A percentile compares a stretch with the other conserved stretches of the same genome.
Evolutionary conservation across 2,888 invertebrate genomes (phyloP).

Genomic region (Acheta domesticus): DNA sequence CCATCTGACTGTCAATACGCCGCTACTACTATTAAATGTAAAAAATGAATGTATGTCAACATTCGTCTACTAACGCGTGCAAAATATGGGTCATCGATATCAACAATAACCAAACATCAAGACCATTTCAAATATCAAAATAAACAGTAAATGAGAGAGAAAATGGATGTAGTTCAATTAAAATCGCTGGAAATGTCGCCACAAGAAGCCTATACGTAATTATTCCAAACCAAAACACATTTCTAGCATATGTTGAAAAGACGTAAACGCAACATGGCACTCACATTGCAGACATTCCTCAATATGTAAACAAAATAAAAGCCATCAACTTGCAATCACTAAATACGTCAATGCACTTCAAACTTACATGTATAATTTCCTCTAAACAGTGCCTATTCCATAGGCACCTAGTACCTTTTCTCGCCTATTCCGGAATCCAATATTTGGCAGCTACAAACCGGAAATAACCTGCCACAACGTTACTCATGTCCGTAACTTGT

Average conservation of each 20-base stretch:
- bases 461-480: background rate
- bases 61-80: no score
- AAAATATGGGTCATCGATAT: no score
- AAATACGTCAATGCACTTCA: background rate
- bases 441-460: slow-evolving; percentile 1
- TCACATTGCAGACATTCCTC: background rate
- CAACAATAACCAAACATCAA: no score
- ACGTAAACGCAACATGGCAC: background rate
- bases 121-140: no score
- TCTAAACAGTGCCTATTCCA: background rate
- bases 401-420: slow-evolving; percentile 18
- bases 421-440: slow-evolving; percentile 18
- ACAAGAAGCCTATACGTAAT: no score
- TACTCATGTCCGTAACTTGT: no score
- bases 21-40: no score
- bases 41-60: no score
- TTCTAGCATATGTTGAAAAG: background rate
- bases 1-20: no score
- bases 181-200: no score
- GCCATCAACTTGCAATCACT: background rate
- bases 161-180: no score
- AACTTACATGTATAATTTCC: slow-evolving; percentile 2
- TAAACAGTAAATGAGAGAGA: no score
- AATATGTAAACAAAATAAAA: slow-evolving; percentile 3
- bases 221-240: background rate